These are phyloP conservation scores for Pan troglodytes DNA, from an alignment of 2,113 vertebrate genomes.

Conservation along the genomic window NHGRI_mPanTro3-v2.1_pri NC_072412.2:65964001-65964500, in stretches of 20 bases:
- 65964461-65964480: not conserved
- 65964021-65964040: not conserved
- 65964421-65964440: not conserved
- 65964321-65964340: slow-evolving; percentile 18
- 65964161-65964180: slow-evolving; percentile 67
- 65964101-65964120: slow-evolving; percentile 61
- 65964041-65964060: slow-evolving; percentile 51
- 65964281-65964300: slow-evolving; percentile 15
- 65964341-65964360: not conserved
- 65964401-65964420: not conserved
- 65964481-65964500: not conserved
- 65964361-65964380: slow-evolving; percentile 20
- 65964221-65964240: slow-evolving; percentile 63
- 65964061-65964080: slow-evolving; percentile 50
- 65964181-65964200: slow-evolving; percentile 50
- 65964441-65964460: not conserved
- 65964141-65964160: slow-evolving; percentile 59
- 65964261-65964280: slow-evolving; percentile 13
- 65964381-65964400: not conserved
- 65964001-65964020: slow-evolving; percentile 13
- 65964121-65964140: slow-evolving; percentile 6
- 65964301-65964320: slow-evolving; percentile 46
- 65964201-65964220: slow-evolving; percentile 26
- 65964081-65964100: slow-evolving; percentile 59
- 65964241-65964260: slow-evolving; percentile 48